A percentile compares a stretch with the other conserved stretches of the same genome.
Evolutionary conservation across 2,888 invertebrate genomes (phyloP).

Genomic region (Petrolisthes manimaculis): DNA sequence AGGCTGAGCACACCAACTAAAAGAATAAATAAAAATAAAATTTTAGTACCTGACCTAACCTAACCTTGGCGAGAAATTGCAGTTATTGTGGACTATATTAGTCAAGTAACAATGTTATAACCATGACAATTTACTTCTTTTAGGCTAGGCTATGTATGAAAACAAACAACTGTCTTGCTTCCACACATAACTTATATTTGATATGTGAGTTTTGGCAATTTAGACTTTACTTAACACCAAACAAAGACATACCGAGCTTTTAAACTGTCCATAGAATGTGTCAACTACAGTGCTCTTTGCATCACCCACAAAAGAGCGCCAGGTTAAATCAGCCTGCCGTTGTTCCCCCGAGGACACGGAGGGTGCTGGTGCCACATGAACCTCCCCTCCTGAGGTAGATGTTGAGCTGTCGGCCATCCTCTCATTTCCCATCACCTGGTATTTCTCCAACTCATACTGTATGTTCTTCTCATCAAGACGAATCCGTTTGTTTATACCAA

Average conservation of each 20-base stretch:
- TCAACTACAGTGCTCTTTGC: conserved; percentile 62
- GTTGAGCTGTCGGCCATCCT: conserved; percentile 46
- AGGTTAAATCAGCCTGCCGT: conserved; percentile 58
- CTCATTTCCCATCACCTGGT: conserved; percentile 35
- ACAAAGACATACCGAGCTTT: conserved; percentile 57
- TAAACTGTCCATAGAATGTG: conserved; percentile 65
- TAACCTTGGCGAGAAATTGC: not conserved
- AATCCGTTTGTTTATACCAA: conserved; percentile 60
- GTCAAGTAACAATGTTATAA: not conserved
- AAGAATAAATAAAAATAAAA: not conserved
- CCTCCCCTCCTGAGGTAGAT: conserved; percentile 43
- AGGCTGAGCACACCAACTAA: conserved; percentile 73
- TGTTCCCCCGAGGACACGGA: conserved; percentile 50
- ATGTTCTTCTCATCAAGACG: conserved; percentile 64
- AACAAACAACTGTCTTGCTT: no score
- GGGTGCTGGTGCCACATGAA: conserved; percentile 25
- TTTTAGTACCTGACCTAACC: not conserved
- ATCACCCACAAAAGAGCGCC: conserved; percentile 63
- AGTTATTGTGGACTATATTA: not conserved
- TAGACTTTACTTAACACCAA: no score
- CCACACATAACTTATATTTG: no score
- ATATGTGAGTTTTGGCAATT: no score
- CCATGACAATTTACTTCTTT: no score
- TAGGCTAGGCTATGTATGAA: no score
- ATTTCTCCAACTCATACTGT: conserved; percentile 62